A percentile compares a stretch with the other conserved stretches of the same genome.
Conservation (phyloP, 1,140 invertebrate species). For the Dendroctonus ponderosae region DNA sequence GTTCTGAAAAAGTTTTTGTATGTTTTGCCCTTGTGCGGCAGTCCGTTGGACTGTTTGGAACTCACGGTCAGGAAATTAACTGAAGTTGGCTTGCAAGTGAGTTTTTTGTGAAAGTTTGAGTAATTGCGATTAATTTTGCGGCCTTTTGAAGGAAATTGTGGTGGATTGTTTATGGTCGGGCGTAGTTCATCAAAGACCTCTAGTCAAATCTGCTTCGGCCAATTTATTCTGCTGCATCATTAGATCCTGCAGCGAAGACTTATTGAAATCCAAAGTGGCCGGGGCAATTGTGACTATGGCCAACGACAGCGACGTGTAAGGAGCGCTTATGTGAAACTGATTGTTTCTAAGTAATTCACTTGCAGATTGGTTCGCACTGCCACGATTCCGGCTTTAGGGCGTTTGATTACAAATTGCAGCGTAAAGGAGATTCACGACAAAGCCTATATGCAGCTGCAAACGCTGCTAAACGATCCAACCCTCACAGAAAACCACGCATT, state of each 20-base stretch:
- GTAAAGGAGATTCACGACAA: constrained; percentile 64
- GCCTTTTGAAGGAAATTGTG: constrained; percentile 51
- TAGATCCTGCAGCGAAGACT: constrained; percentile 56
- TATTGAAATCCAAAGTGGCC: constrained; percentile 61
- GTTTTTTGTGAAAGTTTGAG: not conserved
- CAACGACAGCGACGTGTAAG: constrained; percentile 69
- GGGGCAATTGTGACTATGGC: constrained; percentile 71
- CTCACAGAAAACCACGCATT: constrained; percentile 53
- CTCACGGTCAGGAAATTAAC: constrained; percentile 55
- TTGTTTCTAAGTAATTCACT: constrained; percentile 1
- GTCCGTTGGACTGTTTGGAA: constrained; percentile 56
- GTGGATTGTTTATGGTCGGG: constrained; percentile 67
- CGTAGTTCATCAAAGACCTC: constrained; percentile 64
- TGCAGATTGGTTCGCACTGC: constrained; percentile 63
- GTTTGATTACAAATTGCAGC: constrained; percentile 61
- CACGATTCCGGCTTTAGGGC: constrained; percentile 64
- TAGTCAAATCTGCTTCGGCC: constrained; percentile 61
- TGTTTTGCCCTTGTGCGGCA: constrained; percentile 56
- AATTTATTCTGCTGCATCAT: constrained; percentile 62
- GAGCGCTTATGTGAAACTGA: not conserved
- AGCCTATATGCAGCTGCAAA: constrained; percentile 70
- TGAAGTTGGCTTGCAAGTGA: constrained; percentile 51
- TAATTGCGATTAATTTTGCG: constrained; percentile 2
- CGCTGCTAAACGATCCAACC: constrained; percentile 58
- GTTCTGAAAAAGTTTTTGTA: constrained; percentile 57